A percentile compares a stretch with the other conserved stretches of the same genome.
phyloP scores from a whole-genome alignment of 1,140 invertebrate species.

The Panulirus ornatus region DNA sequence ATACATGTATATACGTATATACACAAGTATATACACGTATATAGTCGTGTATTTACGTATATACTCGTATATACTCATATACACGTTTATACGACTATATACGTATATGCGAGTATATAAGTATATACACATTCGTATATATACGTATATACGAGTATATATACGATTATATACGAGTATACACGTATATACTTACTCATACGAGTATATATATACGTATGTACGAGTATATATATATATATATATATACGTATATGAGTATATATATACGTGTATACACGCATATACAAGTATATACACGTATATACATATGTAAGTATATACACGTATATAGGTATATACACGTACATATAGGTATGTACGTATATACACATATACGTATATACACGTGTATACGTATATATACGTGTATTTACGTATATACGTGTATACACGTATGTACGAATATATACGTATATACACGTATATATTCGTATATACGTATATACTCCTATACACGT shows the following conservation, averaged over 20 bases:
- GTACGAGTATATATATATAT: no score
- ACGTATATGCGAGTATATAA: background rate
- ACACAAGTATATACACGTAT: background rate
- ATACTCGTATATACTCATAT: background rate
- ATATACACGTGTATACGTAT: no score
- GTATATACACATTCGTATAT: background rate
- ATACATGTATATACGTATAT: no score
- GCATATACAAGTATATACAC: no score
- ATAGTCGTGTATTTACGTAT: no score
- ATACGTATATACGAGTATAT: background rate
- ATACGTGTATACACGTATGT: background rate
- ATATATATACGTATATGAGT: no score
- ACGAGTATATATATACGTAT: background rate
- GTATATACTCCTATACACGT: background rate
- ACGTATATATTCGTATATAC: background rate
- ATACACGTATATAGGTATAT: slow-evolving; percentile 1
- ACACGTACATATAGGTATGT: background rate
- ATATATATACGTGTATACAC: no score
- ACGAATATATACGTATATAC: slow-evolving; percentile 13
- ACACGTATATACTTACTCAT: background rate
- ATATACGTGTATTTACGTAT: no score
- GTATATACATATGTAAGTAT: no score
- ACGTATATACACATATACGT: no score
- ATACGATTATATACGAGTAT: background rate
- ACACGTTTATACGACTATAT: background rate